Conservation (phyloP, 2,113 vertebrate species). For the Panurus biarmicus region DNA sequence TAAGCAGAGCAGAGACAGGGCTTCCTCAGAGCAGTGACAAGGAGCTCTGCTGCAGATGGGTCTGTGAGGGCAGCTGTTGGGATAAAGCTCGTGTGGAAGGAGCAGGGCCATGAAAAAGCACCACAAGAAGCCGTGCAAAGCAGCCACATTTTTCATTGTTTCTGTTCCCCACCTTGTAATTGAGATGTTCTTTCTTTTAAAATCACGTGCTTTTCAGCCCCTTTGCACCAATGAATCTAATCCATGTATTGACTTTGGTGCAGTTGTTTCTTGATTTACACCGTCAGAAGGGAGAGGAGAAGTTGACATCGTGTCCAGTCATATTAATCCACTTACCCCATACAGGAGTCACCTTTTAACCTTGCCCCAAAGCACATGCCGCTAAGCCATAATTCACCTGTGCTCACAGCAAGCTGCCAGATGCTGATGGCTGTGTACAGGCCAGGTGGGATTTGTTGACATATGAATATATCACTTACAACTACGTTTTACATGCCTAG, state of each 20-base stretch:
- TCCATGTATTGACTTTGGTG: neutral
- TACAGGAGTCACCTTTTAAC: slow-evolving; percentile 2
- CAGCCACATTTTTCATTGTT: neutral
- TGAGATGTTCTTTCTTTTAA: neutral
- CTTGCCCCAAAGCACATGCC: neutral
- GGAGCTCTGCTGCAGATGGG: accelerated
- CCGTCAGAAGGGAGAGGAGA: neutral
- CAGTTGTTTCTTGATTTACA: slow-evolving; percentile 33
- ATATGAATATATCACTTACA: neutral
- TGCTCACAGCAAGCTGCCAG: slow-evolving; percentile 17
- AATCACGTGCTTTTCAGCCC: neutral
- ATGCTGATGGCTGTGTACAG: neutral
- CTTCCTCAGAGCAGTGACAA: neutral
- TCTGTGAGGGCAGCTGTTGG: neutral
- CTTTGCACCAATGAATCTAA: neutral
- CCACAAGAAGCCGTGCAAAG: neutral
- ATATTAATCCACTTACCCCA: slow-evolving; percentile 17
- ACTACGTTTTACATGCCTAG: neutral
- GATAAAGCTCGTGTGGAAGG: neutral
- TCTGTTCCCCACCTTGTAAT: slow-evolving; percentile 19
- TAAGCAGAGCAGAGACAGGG: neutral
- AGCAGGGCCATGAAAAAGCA: neutral
- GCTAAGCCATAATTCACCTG: slow-evolving; percentile 25
- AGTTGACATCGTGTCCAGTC: neutral
- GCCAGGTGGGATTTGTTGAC: slow-evolving; percentile 49